Evolutionary conservation across 1,140 invertebrate genomes (phyloP), one percentile per base, ranked within the genome.

Genomic region (Drosophila aff.): DNA sequence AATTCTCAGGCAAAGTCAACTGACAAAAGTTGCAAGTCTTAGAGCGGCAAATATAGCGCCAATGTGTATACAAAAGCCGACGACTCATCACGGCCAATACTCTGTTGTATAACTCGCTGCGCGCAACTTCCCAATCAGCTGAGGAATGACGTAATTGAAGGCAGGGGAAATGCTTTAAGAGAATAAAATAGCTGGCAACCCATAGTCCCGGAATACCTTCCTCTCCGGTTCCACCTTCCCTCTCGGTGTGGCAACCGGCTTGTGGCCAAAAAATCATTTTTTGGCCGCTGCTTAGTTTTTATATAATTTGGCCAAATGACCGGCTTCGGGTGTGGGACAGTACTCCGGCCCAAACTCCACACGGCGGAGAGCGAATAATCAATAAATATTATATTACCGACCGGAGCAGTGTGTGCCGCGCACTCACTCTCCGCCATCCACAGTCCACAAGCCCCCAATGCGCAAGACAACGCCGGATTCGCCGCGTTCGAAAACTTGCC

Each of bases 81-180:
- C 52, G 33, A 38, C 33, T 38, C 52, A 55, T 55, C 52, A 55
- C 18, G 52, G 52, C n/a, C 43, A 28, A 55, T 63, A 63, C 23
- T 57, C 36, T 40, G 23, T 28, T 46, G 58, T 63, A 46, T 57
- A 62, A 57, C 46, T 62, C 46, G 28, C 28, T 60, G 62, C 4
- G 38, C 63, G 28, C 40, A 44, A 33, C 58, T 68, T 59, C 59
- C 47, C 49, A 66, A 83, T 81, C 89, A 89, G 79, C 90, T 92
- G 84, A 92, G 84, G 71, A 81, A 89, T 92, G 89, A 92, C 89
- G 89, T 91, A 91, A 92, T 76, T 77, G 55, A 62, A 61, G 64
- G 63, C 47, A 67, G 71, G 72, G 61, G 50, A 63, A 79, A 64
- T 40, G 55, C 23, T 28, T 23, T 28, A 28, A 23, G 33, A 28